Evolutionary conservation across 2,113 vertebrate species (phyloP).

Genomic region (Eublepharis macularius): DNA sequence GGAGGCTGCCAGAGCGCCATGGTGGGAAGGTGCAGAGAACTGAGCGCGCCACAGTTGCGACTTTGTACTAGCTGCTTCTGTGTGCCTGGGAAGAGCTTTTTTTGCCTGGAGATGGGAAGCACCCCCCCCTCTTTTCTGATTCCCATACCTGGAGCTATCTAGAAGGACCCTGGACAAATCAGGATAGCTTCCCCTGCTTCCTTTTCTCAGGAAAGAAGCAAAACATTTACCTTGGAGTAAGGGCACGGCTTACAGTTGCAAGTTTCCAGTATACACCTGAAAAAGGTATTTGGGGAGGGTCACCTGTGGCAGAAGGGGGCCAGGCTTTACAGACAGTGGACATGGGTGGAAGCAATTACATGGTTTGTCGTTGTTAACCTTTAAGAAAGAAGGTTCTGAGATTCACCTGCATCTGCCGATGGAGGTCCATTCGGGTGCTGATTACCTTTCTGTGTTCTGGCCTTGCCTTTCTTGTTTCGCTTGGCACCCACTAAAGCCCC

Average conservation of each 20-base stretch:
- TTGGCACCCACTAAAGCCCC: not conserved
- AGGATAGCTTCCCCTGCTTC: too few species aligned
- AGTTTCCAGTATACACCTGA: too few species aligned
- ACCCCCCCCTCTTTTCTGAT: too few species aligned
- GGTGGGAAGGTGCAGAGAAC: too few species aligned
- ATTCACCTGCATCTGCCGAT: slow-evolving; percentile 5
- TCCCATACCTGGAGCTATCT: not conserved
- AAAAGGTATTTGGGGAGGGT: not conserved
- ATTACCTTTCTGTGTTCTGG: accelerated
- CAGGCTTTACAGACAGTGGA: not conserved
- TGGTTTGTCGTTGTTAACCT: accelerated
- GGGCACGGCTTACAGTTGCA: not conserved
- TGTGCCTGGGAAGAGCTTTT: too few species aligned
- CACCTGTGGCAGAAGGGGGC: not conserved
- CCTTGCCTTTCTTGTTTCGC: not conserved
- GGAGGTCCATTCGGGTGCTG: not conserved
- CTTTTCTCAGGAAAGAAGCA: not conserved
- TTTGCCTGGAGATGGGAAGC: too few species aligned
- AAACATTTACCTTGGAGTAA: not conserved
- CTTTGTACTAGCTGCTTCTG: too few species aligned
- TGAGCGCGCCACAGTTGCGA: too few species aligned
- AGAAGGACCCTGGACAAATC: not conserved
- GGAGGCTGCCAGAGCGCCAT: too few species aligned
- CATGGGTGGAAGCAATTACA: not conserved
- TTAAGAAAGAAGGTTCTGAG: not conserved